Evolutionary conservation across 2,888 invertebrate genomes (phyloP), one percentile per base, ranked within the genome.

Genomic region (Polia nebulosa): DNA sequence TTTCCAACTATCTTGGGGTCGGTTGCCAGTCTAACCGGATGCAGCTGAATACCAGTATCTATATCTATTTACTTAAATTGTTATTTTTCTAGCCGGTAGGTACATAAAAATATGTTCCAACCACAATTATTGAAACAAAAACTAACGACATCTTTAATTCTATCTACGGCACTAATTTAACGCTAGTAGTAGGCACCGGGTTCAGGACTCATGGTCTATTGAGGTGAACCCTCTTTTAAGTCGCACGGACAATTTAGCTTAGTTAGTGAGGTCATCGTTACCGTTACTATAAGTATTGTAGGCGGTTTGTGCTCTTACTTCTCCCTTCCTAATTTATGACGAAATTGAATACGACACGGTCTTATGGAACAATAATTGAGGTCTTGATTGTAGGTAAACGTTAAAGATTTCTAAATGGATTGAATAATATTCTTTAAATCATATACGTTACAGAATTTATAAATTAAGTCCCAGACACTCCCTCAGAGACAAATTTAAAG

Each of bases 241-340:
- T 81, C 74, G 76, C 64, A 56, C 66, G 57, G 72, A 45, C 79
- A 85, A 86, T 86, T 83, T 82, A 83, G 74, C 68, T 75, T 83
- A 72, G 80, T 84, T 84, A 84, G 78, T 64, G 70, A 64, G 82
- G 82, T 77, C 80, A 78, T 59, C 44, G 41, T 70, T 57, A 61
- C 60, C 49, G 41, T 60, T 78, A 60, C 57, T 56, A 80, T 69
- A 64, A 68, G 61, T 62, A 58, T 52, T 45, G 70, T 71, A 60
- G 71, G 61, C 64, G 75, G 64, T 58, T 72, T 49, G 32, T 49
- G 52, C 53, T 61, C 52, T 20, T 47, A 44, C 27, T 27, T 34
- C 52, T 59, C 34, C 56, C 52, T 59, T 29, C 56, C 57, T 61
- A 76, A 75, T 74, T 36, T 49, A 60, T 29, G 36, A 64, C 56